These are phyloP conservation scores for Lota lota DNA, from an alignment of 2,113 vertebrate species.

Conservation along the genomic window DNA sequence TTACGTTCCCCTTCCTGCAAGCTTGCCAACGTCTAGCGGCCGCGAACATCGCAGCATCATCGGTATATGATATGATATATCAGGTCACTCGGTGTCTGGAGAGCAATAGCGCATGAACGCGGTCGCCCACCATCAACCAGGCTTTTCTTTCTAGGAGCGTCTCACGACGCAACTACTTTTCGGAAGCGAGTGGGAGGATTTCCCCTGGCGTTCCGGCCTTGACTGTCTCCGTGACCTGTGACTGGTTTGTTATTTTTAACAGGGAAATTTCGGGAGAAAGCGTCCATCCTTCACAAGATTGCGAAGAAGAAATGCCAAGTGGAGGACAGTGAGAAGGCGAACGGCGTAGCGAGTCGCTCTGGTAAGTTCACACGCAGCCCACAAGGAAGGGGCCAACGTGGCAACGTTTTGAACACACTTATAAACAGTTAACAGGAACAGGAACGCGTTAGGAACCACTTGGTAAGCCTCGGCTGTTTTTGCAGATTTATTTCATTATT, in stretches of 20 bases:
- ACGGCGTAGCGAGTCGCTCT: constrained; percentile 82
- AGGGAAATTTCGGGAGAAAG: constrained; percentile 97
- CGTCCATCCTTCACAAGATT: constrained; percentile 97
- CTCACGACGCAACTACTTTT: too few species aligned
- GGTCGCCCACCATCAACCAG: constrained; percentile 3
- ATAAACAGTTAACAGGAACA: too few species aligned
- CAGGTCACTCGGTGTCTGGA: constrained; percentile 36
- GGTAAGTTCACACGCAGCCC: constrained; percentile 69
- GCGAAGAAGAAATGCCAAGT: constrained; percentile 98
- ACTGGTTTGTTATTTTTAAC: constrained; percentile 47
- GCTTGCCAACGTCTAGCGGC: constrained; percentile 25
- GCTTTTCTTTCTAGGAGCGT: too few species aligned
- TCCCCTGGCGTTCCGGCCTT: too few species aligned
- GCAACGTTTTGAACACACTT: too few species aligned
- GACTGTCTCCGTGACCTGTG: not conserved
- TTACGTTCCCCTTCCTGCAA: constrained; percentile 13
- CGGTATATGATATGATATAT: constrained; percentile 53
- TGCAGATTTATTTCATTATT: too few species aligned
- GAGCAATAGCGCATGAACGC: constrained; percentile 25
- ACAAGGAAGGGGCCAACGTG: too few species aligned
- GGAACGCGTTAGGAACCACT: too few species aligned
- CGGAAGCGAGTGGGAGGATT: too few species aligned
- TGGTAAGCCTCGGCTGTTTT: too few species aligned
- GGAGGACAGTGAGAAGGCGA: constrained; percentile 89
- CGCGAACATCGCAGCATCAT: constrained; percentile 60